Evolutionary conservation across 2,113 vertebrate species (phyloP), one percentile per base, ranked within the genome.

Genomic region (Corythornis vintsioides): DNA sequence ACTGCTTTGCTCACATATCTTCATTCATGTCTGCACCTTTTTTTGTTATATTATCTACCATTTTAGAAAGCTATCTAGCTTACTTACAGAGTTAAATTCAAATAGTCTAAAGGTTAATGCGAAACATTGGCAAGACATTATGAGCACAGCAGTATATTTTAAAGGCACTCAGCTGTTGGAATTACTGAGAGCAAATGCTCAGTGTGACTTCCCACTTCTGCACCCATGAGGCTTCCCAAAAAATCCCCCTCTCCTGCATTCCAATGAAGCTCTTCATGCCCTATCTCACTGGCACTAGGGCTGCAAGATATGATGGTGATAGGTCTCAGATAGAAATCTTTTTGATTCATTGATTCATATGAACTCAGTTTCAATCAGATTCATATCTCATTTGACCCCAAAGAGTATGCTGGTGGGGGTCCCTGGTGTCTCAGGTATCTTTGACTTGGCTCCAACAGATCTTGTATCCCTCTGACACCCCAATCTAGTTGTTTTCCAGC

Each of bases 21-120:
- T 88, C 92, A 61, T 86, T 80, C 84, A 21, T 6, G 78, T 83
- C 93, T 73, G 67, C 77, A 56, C 79, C 81, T 91, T 90, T 93
- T 55, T 94, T 85, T 96, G 84, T 94, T 97, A 95, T 86, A 94
- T 92, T 95, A 90, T 88, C 87, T 86, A 90, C 85, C 85, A 94
- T 91, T 95, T 96, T 66, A 83, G 89, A 95, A 91, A 90, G 92
- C 90, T 73, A 92, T 94, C 76, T 56, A 89, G 90, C 90, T 95
- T 94, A 93, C 79, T 86, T 96, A 93, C 86, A 96, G 91, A 92
- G 94, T 94, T 95, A 95, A 95, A 97, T 97, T 94, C 92, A 84
- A 88, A 93, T 90, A 96, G 77, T 92, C 88, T 89, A 94, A 95
- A 96, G 91, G 95, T 96, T 94, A 96, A 96, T 95, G 94, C 86